Evolutionary conservation across 92 coral and sea anemone genomes (phyloP).

Genomic region (Bergia puertoricense): DNA sequence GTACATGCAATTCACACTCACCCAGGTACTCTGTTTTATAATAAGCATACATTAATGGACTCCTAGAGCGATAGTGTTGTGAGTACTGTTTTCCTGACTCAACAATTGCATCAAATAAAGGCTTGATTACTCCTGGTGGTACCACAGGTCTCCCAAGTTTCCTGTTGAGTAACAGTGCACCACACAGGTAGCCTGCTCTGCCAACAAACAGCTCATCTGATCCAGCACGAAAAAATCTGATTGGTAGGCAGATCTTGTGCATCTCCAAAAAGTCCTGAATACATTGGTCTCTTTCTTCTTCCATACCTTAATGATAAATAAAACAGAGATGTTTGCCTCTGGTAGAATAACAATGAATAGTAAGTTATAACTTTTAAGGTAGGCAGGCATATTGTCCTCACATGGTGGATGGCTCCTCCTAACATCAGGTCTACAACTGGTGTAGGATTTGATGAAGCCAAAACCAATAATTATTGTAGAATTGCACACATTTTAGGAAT

Average conservation of each 20-base stretch:
- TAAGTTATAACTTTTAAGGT: no score
- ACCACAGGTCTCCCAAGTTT: constrained; percentile 68
- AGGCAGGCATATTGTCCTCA: no score
- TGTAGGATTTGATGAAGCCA: no score
- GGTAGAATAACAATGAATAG: no score
- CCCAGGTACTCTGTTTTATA: constrained; percentile 87
- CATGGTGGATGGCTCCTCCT: no score
- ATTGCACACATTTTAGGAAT: no score
- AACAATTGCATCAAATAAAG: constrained; percentile 77
- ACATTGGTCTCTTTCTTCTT: constrained; percentile 66
- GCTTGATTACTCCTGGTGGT: constrained; percentile 68
- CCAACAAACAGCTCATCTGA: constrained; percentile 94
- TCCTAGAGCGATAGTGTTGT: constrained; percentile 56
- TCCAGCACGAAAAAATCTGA: constrained; percentile 70
- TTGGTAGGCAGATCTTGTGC: constrained; percentile 73
- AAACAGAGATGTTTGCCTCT: background rate
- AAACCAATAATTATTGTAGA: no score
- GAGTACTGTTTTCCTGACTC: constrained; percentile 77
- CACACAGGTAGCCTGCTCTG: constrained; percentile 92
- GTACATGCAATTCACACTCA: background rate
- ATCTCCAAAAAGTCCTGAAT: constrained; percentile 71
- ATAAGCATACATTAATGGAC: constrained; percentile 92
- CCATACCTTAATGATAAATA: constrained; percentile 54
- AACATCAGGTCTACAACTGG: no score
- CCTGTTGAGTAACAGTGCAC: constrained; percentile 70